Conservation (phyloP, 2,888 invertebrate genomes). For the Phragmatobia fuliginosa region DNA sequence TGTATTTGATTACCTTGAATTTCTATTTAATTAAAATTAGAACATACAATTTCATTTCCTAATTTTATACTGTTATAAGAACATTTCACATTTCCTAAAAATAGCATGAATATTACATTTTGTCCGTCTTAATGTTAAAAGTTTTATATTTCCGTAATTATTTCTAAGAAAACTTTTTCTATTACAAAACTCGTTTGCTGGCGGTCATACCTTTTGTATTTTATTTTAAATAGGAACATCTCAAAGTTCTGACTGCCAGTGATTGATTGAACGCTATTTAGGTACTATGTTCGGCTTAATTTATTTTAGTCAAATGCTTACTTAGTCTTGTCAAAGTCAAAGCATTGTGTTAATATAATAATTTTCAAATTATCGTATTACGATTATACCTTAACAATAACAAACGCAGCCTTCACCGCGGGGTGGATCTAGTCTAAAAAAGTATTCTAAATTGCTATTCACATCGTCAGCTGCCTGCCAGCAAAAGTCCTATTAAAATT, state of each 20-base stretch:
- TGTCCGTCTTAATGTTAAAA: conserved; percentile 23
- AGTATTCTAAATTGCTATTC: no score
- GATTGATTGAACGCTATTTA: conserved; percentile 28
- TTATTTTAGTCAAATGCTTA: conserved; percentile 10
- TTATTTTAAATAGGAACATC: conserved; percentile 41
- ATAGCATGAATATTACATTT: conserved; percentile 7
- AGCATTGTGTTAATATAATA: background rate
- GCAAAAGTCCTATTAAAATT: no score
- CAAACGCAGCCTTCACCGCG: no score
- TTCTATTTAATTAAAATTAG: no score
- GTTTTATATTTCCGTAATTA: conserved; percentile 44
- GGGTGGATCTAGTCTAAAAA: no score
- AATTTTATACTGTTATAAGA: background rate
- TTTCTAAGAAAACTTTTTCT: conserved; percentile 53
- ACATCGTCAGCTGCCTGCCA: no score
- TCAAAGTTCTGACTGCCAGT: conserved; percentile 30
- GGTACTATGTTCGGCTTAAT: conserved; percentile 9
- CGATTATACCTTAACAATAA: no score
- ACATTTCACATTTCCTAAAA: background rate
- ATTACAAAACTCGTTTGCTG: conserved; percentile 52
- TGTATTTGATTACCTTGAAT: no score
- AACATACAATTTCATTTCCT: background rate
- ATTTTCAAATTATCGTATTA: no score
- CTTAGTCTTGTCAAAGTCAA: conserved; percentile 8
- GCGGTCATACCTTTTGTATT: conserved; percentile 45